phyloP scores from a whole-genome alignment of 2,888 invertebrate genomes.

The Melinaea menophilus region DNA sequence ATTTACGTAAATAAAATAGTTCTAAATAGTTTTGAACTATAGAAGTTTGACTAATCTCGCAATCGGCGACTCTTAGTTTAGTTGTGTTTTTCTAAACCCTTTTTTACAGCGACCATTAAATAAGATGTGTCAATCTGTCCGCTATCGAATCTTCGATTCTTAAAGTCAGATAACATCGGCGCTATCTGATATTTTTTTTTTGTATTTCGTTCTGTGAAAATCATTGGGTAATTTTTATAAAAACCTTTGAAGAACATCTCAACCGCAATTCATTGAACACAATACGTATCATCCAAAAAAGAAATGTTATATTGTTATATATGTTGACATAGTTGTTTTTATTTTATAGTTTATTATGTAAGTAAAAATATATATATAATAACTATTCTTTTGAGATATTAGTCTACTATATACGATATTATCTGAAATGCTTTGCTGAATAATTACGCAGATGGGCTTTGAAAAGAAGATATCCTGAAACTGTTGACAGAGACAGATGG shows the following conservation, averaged over 20 bases:
- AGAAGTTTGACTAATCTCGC: neutral
- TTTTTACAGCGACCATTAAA: constrained; percentile 6
- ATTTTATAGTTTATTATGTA: neutral
- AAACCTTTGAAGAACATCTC: constrained; percentile 4
- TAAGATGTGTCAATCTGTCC: constrained; percentile 29
- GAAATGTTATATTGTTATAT: neutral
- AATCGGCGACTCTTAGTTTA: neutral
- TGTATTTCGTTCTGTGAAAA: constrained; percentile 24
- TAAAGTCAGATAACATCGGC: constrained; percentile 26
- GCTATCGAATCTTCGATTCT: constrained; percentile 25
- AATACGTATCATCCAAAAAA: neutral
- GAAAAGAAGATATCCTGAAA: no score
- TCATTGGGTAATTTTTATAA: constrained; percentile 17
- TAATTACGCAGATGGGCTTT: no score
- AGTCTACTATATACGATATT: no score
- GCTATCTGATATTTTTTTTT: constrained; percentile 22
- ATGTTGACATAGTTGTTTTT: neutral
- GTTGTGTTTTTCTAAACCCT: neutral
- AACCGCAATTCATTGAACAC: neutral
- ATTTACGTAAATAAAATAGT: neutral
- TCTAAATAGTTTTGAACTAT: neutral
- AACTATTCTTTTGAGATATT: neutral
- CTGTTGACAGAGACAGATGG: no score
- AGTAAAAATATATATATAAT: neutral
- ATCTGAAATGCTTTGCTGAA: no score